Percentiles rank a stretch among this genome's conserved stretches.
Conservation (phyloP, 2,113 vertebrate species). For the Motacilla tschutschensis region DNA sequence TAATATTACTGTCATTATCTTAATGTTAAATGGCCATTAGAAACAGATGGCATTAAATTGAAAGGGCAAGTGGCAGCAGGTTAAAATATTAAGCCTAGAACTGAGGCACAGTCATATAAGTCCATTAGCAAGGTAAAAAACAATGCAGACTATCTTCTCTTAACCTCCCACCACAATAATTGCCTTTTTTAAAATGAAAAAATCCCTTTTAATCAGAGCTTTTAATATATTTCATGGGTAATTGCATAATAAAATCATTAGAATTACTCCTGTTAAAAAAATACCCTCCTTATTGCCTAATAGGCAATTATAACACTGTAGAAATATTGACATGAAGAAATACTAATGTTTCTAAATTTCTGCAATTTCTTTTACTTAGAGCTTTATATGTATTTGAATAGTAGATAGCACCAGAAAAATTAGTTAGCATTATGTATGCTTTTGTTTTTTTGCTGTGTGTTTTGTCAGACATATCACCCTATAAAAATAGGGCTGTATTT, state of each 20-base stretch:
- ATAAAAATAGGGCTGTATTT: background rate
- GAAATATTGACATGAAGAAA: slow-evolving; percentile 61
- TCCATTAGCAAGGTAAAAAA: slow-evolving; percentile 73
- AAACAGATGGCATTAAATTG: slow-evolving; percentile 63
- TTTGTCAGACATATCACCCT: background rate
- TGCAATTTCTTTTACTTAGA: slow-evolving; percentile 34
- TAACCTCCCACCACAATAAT: background rate
- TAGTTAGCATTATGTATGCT: background rate
- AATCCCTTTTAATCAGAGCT: slow-evolving; percentile 51
- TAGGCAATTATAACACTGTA: slow-evolving; percentile 53
- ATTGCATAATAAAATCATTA: slow-evolving; percentile 61
- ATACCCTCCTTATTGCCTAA: slow-evolving; percentile 35
- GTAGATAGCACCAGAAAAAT: background rate
- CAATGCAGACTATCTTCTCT: slow-evolving; percentile 46
- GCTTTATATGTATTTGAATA: slow-evolving; percentile 8
- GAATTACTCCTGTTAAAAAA: slow-evolving; percentile 54
- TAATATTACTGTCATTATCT: slow-evolving; percentile 74
- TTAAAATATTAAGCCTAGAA: slow-evolving; percentile 47
- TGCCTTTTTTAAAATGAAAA: slow-evolving; percentile 17
- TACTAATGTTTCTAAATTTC: slow-evolving; percentile 32
- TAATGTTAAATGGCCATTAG: slow-evolving; percentile 74
- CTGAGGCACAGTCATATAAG: slow-evolving; percentile 39
- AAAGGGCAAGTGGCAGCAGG: slow-evolving; percentile 45
- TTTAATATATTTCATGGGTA: slow-evolving; percentile 67
- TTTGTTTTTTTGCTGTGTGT: background rate